Base-by-base conservation (phyloP, 2,888 invertebrate genomes). In the Slavum lentiscoides region DNA sequence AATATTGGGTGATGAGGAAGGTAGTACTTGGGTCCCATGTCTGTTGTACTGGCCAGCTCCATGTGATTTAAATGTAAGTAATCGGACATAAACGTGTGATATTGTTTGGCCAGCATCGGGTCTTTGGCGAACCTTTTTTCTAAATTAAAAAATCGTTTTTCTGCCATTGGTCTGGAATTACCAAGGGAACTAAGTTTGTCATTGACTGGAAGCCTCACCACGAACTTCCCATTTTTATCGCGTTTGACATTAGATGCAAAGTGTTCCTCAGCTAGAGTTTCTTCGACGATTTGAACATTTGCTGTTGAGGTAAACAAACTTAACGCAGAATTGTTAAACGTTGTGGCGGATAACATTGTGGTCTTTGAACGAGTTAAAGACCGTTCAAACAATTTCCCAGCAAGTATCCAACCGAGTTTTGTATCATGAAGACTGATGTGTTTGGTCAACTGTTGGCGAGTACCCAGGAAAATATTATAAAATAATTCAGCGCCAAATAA, bases 361-460 rank as follows among this genome's bases (percentile, higher is more conserved):
- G 15, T 17, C 7, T 37, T 62, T 62, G 62, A 58, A 5, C 6
- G 9, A 17, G 3, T 23, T 30, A 43, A 17, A 4, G 68, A 62
- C 15, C 23, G 21, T 15, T 62, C 30, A 23, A 62, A 62, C 15
- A 62, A 15, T 23, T 30, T 61, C 21, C 61, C 61, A 61, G 15
- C 61, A 23, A 61, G 61, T 61, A 61, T 61, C 30, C 61, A 61
- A 61, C 61, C 61, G 23, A 61, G 23, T 15, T 61, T 61, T 61
- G 30, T 61, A 15, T 61, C 15, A 15, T 61, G 61, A 5, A 30
- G 13, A 61, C 61, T 61, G 15, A 61, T 61, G 6, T 62, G 62
- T 30, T 62, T 62, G 1, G 62, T 30, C 30, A 62, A 7, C 17
- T 62, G 62, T 17, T 8, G 6, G 8, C 62, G 30, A 30, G 5